Evolutionary conservation across 2,797 vertebrate species (phyloP), one percentile per base, ranked within the genome.

Genomic region (Cyclura pinguis): DNA sequence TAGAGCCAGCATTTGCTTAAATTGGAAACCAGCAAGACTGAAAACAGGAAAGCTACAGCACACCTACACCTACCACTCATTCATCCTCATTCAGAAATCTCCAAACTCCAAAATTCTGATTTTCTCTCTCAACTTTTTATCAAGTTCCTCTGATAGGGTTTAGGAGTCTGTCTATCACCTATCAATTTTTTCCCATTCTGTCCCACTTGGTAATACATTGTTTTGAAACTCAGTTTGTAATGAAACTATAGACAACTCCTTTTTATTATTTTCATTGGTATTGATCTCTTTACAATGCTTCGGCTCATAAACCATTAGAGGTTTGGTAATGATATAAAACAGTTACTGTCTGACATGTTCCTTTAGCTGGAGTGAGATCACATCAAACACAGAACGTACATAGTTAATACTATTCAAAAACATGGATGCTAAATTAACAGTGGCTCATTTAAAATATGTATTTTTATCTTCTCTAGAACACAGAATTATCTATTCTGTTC

Each of bases 221-320:
- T 77, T 89, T 50, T 29, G 29, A 55, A 74, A 89, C 81, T 77
- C 87, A 82, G 72, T 86, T 64, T 86, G 10, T 57, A 89, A 86
- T 80, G 74, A 83, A 89, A 80, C 64, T 50, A 16, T n/a, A 52
- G 64, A 72, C 72, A 67, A 73, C 62, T 64, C 73, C n/a, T 89
- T 87, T 89, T 91, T 85, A 80, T 88, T 91, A 80, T 85, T 32
- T 88, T 88, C 84, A 88, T 88, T 85, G 85, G 32, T 87, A 87
- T 84, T 84, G 91, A 89, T 84, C 80, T 52, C 22, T 32, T 80
- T 42, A 84, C 85, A 52, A 8, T 78, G 88, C 62, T 86, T 86
- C 84, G 84, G 52, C 42, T 87, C 88, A 92, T 52, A 89, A 89
- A 78, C 38, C 62, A 73, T 87, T 87, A 92, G 38, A 87, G 80